phyloP scores from a whole-genome alignment of 1,140 invertebrate species.

The Drosophila takahashii region DNA sequence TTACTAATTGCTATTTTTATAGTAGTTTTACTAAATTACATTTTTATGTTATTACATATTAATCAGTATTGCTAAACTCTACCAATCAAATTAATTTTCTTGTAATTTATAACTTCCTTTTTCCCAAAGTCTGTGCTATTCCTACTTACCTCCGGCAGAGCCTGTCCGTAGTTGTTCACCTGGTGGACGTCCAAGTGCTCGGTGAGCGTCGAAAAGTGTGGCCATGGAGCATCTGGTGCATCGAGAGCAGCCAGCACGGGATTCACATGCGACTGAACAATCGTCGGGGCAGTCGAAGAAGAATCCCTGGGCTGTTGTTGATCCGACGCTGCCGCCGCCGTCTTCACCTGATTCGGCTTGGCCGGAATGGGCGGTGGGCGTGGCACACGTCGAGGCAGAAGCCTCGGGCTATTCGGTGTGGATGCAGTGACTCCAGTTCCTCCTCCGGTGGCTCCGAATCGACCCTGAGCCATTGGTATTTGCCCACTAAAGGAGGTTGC shows the following conservation, averaged over 20 bases:
- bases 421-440: slow-evolving; percentile 85
- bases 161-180: slow-evolving; percentile 81
- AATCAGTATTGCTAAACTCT: too few species aligned
- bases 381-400: slow-evolving; percentile 87
- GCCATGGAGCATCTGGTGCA: slow-evolving; percentile 79
- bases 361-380: slow-evolving; percentile 86
- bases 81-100: too few species aligned
- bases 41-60: too few species aligned
- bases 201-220: slow-evolving; percentile 79
- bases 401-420: slow-evolving; percentile 89
- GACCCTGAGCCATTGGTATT: slow-evolving; percentile 58
- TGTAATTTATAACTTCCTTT: too few species aligned
- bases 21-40: too few species aligned
- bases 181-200: slow-evolving; percentile 81
- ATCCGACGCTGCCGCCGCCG: not conserved
- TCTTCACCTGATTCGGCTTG: slow-evolving; percentile 58
- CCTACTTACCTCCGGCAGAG: slow-evolving; percentile 69
- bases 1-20: too few species aligned
- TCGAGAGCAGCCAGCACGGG: slow-evolving; percentile 64
- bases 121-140: not conserved
- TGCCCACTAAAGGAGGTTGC: slow-evolving; percentile 82
- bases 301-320: not conserved
- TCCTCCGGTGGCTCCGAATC: slow-evolving; percentile 28
- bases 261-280: slow-evolving; percentile 27
- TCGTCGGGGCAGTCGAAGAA: not conserved